These are phyloP conservation scores for Microtus oregoni DNA, from an alignment of 2,113 vertebrate genomes.

Conservation along the genomic window DNA sequence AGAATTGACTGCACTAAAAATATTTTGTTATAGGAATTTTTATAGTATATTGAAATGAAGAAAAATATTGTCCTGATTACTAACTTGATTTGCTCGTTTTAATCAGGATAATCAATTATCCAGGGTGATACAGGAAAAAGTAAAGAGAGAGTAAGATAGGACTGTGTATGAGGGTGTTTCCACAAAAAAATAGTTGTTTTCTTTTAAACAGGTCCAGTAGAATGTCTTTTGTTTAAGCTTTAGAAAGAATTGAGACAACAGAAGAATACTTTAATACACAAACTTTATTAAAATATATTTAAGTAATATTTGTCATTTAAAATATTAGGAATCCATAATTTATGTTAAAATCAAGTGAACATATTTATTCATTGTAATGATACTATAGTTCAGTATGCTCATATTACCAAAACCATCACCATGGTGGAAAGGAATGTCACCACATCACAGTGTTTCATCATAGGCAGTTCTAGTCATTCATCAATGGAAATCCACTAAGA, in stretches of 20 bases:
- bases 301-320: background rate
- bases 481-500: background rate
- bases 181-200: background rate
- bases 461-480: background rate
- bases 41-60: slow-evolving; percentile 39
- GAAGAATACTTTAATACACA: background rate
- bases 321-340: background rate
- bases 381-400: background rate
- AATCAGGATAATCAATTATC: background rate
- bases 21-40: background rate
- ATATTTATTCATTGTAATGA: background rate
- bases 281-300: background rate
- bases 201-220: background rate
- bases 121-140: background rate
- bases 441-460: fast-evolving
- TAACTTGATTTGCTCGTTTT: background rate
- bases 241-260: background rate
- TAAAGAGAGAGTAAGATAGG: background rate
- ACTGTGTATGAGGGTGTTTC: background rate
- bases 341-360: background rate
- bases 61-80: background rate
- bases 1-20: slow-evolving; percentile 43
- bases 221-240: background rate
- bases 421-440: background rate
- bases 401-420: background rate